Percentiles rank a stretch among this genome's conserved stretches.
These are phyloP conservation scores for Pantala flavescens DNA, from an alignment of 1,140 invertebrate genomes.

Conservation along the genomic window DNA sequence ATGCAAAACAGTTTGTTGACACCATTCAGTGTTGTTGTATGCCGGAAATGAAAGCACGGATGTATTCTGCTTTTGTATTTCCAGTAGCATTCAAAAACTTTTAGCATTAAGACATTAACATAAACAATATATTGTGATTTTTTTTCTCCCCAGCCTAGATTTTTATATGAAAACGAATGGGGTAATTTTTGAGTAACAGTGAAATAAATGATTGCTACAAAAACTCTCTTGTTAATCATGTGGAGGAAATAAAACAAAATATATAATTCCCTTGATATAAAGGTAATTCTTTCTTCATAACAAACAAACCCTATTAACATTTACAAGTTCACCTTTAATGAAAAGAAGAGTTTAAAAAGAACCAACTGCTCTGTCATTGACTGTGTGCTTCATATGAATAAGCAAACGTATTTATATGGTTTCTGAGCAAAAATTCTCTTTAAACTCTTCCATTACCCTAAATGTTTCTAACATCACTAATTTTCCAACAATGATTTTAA, in stretches of 20 bases:
- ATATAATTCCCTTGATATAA: neutral
- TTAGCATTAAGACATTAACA: slow-evolving; percentile 16
- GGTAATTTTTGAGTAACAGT: slow-evolving; percentile 21
- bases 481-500: too few species aligned
- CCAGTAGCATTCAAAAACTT: slow-evolving; percentile 17
- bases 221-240: slow-evolving; percentile 10
- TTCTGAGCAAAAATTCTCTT: too few species aligned
- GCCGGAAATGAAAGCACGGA: slow-evolving; percentile 8
- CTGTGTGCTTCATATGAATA: too few species aligned
- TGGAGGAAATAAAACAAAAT: slow-evolving; percentile 10
- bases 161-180: slow-evolving; percentile 22
- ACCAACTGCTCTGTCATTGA: too few species aligned
- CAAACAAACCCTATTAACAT: too few species aligned
- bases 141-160: slow-evolving; percentile 21
- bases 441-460: too few species aligned
- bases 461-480: too few species aligned
- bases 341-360: too few species aligned
- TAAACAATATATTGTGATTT: slow-evolving; percentile 20
- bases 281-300: neutral
- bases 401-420: too few species aligned
- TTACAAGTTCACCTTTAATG: too few species aligned
- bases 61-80: slow-evolving; percentile 19
- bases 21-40: neutral
- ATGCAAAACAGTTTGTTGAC: slow-evolving; percentile 13
- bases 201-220: slow-evolving; percentile 16